Evolutionary conservation across 2,888 invertebrate genomes (phyloP).

Genomic region (Bombylius discolor): DNA sequence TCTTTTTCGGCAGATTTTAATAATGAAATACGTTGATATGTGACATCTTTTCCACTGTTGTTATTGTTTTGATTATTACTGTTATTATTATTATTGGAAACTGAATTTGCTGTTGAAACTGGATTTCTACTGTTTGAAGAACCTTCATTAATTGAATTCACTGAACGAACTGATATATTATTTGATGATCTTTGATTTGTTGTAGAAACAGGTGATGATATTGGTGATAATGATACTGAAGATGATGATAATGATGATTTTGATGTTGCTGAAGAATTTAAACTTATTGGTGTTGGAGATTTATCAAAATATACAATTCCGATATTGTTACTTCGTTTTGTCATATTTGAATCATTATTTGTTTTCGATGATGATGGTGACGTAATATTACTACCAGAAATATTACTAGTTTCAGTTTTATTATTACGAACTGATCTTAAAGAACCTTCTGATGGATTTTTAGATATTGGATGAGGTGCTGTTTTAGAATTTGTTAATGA

Average conservation of each 20-base stretch:
- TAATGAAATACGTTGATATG: too few relatives aligned
- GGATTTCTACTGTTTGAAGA: too few relatives aligned
- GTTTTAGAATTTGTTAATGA: neutral
- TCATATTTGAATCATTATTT: neutral
- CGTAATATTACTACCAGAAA: neutral
- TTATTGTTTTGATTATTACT: too few relatives aligned
- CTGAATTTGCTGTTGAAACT: too few relatives aligned
- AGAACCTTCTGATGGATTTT: too few relatives aligned
- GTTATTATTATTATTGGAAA: too few relatives aligned
- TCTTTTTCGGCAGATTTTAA: too few relatives aligned
- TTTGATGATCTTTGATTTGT: neutral
- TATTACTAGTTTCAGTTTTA: too few relatives aligned
- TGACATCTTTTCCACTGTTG: too few relatives aligned
- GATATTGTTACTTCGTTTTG: constrained; percentile 3
- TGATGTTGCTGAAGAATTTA: neutral
- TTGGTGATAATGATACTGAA: neutral
- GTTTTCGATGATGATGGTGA: neutral
- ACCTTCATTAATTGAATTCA: constrained; percentile 3
- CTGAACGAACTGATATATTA: constrained; percentile 9
- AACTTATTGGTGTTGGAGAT: neutral
- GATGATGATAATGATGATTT: neutral
- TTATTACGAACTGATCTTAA: too few relatives aligned
- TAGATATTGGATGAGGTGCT: neutral
- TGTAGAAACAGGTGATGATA: neutral
- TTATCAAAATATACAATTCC: constrained; percentile 9